These are phyloP conservation scores for Trachelipus rathkii DNA, from an alignment of 1,140 invertebrate species.

Conservation along the genomic window DNA sequence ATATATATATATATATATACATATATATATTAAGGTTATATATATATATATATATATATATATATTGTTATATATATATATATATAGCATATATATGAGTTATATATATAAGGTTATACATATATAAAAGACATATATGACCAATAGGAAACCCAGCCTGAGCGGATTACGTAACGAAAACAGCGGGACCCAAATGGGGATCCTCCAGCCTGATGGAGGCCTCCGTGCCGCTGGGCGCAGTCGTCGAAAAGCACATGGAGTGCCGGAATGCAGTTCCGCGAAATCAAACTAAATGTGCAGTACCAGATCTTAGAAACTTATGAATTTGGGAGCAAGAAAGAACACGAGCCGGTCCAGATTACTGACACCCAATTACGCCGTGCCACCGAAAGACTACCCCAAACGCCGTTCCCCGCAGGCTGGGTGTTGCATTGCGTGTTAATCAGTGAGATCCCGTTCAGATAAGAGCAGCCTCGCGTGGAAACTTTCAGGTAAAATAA, in stretches of 20 bases:
- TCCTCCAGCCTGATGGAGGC: slow-evolving; percentile 76
- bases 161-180: slow-evolving; percentile 96
- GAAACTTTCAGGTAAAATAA: no score
- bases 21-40: no score
- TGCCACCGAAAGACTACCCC: slow-evolving; percentile 80
- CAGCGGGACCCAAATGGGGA: slow-evolving; percentile 82
- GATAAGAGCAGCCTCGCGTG: no score
- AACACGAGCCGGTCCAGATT: slow-evolving; percentile 91
- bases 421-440: slow-evolving; percentile 79
- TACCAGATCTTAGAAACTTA: slow-evolving; percentile 82
- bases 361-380: slow-evolving; percentile 80
- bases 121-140: no score
- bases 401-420: no score
- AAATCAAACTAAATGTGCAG: slow-evolving; percentile 72
- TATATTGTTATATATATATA: no score
- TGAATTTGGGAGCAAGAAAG: slow-evolving; percentile 84
- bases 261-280: slow-evolving; percentile 88
- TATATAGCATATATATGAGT: no score
- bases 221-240: slow-evolving; percentile 78
- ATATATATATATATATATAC: no score
- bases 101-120: no score
- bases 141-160: slow-evolving; percentile 76
- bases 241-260: slow-evolving; percentile 89
- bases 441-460: no score
- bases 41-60: no score